Base-by-base conservation (phyloP, 2,888 invertebrate species). In the Temnothorax unifasciatus region DNA sequence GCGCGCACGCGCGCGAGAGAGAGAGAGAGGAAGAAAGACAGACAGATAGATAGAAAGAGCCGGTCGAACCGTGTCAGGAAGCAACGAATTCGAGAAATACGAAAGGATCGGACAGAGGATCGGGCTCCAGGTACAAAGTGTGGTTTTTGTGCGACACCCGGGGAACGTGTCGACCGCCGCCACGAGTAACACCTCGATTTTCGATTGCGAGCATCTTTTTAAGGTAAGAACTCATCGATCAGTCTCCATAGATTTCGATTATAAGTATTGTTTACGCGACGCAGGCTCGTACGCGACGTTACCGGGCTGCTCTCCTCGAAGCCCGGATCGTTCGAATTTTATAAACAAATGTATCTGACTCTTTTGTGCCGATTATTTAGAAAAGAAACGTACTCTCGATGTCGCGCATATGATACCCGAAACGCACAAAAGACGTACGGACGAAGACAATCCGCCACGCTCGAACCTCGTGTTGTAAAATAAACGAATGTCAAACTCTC, bases 161-260 rank as follows among this genome's bases (percentile, higher is more conserved):
- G 86, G 73, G 68, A 96, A 95, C 94, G 97, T 97, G 97, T 97
- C 97, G 95, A 97, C 97, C 92, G 97, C 97, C 95, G 97, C 97
- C 95, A 97, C 97, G 97, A 96, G 96, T 95, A 66, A 47, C 41
- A 94, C 96, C 95, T 96, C 97, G 94, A 96, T 97, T 96, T 97
- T 97, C 95, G 97, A 97, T 94, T 97, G 97, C 96, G 97, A 97
- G 95, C 96, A 96, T 95, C 95, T 97, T 93, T 96, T 97, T 95
- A 97, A 97, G 97, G 97, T 97, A 96, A 95, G 89, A 8, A 8
- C 41, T 9, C 34, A 34, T 34, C 34, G 34, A 34, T 34, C 34
- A 6, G 34, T 34, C 34, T 5, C 6, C 6, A 6, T 5, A 34
- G 4, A 6, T 34, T 34, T 34, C 34, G 34, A 0, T 34, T 34